Percentiles rank a stretch among this genome's conserved stretches.
Conservation (phyloP, 1,140 invertebrate genomes). For the Drosophila fuyamai region DNA sequence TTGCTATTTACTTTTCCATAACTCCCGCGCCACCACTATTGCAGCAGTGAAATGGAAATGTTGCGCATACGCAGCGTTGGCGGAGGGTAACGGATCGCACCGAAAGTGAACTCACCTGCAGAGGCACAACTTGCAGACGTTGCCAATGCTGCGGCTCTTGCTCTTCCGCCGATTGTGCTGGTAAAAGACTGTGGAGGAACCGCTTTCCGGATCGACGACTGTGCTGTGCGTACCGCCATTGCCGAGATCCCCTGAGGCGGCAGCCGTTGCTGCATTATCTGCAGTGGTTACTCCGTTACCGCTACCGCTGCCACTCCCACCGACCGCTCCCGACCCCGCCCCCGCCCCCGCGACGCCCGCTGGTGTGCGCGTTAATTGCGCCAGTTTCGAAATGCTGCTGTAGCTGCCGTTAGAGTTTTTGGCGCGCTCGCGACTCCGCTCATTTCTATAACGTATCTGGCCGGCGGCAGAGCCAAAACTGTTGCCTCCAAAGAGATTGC, state of each 20-base stretch:
- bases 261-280: slow-evolving; percentile 13
- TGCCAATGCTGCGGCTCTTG: slow-evolving; percentile 74
- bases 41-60: slow-evolving; percentile 23
- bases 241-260: slow-evolving; percentile 31
- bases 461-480: slow-evolving; percentile 81
- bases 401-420: slow-evolving; percentile 64
- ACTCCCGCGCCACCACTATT: slow-evolving; percentile 4
- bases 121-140: slow-evolving; percentile 77
- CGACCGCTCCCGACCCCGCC: slow-evolving; percentile 1
- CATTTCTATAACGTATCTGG: slow-evolving; percentile 84
- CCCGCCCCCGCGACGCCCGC: slow-evolving; percentile 28
- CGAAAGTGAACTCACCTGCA: slow-evolving; percentile 69
- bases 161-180: slow-evolving; percentile 79
- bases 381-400: slow-evolving; percentile 71
- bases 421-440: slow-evolving; percentile 82
- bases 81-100: background rate
- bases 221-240: slow-evolving; percentile 53
- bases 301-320: slow-evolving; percentile 17
- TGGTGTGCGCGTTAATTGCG: slow-evolving; percentile 78
- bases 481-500: slow-evolving; percentile 66
- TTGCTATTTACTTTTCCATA: background rate
- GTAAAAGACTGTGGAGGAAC: slow-evolving; percentile 79
- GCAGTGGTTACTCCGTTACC: background rate
- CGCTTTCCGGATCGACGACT: slow-evolving; percentile 75
- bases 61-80: slow-evolving; percentile 55